Percentiles rank a stretch among this genome's conserved stretches.
These are phyloP conservation scores for Drosophila trichaetosa DNA, from an alignment of 2,888 invertebrate genomes.

Conservation along the genomic window DNA sequence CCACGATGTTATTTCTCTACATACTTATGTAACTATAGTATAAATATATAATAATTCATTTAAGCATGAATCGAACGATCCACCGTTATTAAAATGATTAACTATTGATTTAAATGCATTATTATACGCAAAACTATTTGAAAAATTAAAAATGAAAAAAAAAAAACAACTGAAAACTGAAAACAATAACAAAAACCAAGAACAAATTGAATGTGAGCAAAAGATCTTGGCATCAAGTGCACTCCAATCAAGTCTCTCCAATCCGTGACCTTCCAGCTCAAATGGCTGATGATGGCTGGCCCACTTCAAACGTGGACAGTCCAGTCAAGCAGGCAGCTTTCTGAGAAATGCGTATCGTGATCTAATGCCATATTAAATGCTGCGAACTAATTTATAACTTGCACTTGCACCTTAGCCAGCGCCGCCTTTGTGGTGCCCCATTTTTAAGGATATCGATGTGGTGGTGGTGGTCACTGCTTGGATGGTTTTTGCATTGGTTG, in stretches of 20 bases:
- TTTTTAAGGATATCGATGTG: not conserved
- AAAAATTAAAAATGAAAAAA: constrained; percentile 13
- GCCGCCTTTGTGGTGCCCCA: not conserved
- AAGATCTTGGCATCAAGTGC: constrained; percentile 29
- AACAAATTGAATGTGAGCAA: constrained; percentile 33
- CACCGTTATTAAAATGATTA: constrained; percentile 82
- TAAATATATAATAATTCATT: constrained; percentile 70
- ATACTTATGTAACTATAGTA: constrained; percentile 48
- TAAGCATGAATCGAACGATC: constrained; percentile 81
- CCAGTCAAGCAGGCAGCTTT: not conserved
- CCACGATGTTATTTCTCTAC: constrained; percentile 58
- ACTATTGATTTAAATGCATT: constrained; percentile 59
- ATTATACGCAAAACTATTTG: constrained; percentile 32
- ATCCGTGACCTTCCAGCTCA: not conserved
- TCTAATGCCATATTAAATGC: constrained; percentile 41
- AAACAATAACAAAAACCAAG: constrained; percentile 48
- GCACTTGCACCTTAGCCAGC: constrained; percentile 4
- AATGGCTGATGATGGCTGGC: constrained; percentile 10
- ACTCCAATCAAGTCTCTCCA: constrained; percentile 1
- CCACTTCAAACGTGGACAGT: not conserved
- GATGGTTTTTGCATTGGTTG: constrained; percentile 4
- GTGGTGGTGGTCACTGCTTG: constrained; percentile 1
- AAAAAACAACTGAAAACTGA: constrained; percentile 9
- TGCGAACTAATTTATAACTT: constrained; percentile 13
- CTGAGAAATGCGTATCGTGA: constrained; percentile 7